These are phyloP conservation scores for Thera obeliscata DNA, from an alignment of 2,888 invertebrate species.

Conservation along the genomic window DNA sequence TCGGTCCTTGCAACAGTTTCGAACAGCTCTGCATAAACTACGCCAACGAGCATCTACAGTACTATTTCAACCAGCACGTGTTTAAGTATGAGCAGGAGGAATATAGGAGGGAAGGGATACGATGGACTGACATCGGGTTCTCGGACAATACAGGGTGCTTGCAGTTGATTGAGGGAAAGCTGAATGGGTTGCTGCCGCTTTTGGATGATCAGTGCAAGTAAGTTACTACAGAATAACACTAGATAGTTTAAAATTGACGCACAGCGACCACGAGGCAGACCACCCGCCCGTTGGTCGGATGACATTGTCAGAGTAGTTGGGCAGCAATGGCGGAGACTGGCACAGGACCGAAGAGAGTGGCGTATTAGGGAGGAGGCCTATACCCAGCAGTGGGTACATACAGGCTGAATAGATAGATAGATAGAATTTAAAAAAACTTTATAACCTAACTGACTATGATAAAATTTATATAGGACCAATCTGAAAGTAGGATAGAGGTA, in stretches of 20 bases:
- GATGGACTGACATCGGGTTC: conserved; percentile 98
- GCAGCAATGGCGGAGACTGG: too few species aligned
- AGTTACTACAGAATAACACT: conserved; percentile 57
- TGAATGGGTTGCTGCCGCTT: conserved; percentile 94
- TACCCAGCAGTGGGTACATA: too few species aligned
- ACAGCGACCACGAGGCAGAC: too few species aligned
- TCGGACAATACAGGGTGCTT: conserved; percentile 98
- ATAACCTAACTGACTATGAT: neutral
- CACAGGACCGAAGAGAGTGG: too few species aligned
- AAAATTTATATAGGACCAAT: too few species aligned
- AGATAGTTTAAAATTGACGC: too few species aligned
- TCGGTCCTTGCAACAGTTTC: conserved; percentile 94
- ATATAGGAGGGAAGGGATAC: conserved; percentile 95
- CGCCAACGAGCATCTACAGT: conserved; percentile 98
- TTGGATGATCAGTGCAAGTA: conserved; percentile 98
- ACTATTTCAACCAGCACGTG: conserved; percentile 99
- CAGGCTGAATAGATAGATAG: too few species aligned
- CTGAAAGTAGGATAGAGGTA: too few species aligned
- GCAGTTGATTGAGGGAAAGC: conserved; percentile 95
- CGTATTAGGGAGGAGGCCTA: too few species aligned
- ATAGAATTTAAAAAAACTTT: too few species aligned
- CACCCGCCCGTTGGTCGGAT: too few species aligned
- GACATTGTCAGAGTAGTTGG: too few species aligned
- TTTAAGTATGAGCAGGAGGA: conserved; percentile 99
- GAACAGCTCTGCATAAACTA: conserved; percentile 99